A percentile compares a stretch with the other conserved stretches of the same genome.
phyloP scores from a whole-genome alignment of 2,113 vertebrate species.

The Eonycteris spelaea region DNA sequence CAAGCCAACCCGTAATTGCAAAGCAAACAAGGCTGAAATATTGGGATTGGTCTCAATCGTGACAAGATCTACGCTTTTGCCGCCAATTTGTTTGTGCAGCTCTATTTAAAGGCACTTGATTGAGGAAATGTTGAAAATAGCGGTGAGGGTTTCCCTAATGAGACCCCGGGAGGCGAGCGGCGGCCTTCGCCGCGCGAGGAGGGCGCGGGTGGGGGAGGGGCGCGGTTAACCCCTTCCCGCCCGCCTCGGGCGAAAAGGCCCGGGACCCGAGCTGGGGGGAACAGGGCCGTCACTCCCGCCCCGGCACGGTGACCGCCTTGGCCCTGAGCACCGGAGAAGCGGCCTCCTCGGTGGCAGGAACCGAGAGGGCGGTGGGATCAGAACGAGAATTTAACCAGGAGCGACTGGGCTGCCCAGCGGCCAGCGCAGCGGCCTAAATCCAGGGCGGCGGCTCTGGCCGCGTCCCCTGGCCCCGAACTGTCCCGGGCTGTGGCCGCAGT shows the following conservation, averaged over 20 bases:
- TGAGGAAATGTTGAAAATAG: slow-evolving; percentile 88
- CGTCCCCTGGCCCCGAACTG: too few species aligned
- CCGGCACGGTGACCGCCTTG: background rate
- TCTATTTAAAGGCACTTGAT: slow-evolving; percentile 87
- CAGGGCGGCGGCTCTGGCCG: accelerated
- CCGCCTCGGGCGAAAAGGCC: background rate
- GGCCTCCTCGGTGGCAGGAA: background rate
- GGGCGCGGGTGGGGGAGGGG: slow-evolving; percentile 40
- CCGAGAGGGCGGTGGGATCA: background rate
- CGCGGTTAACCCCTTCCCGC: slow-evolving; percentile 82
- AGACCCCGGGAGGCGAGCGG: slow-evolving; percentile 86
- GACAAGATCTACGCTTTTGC: slow-evolving; percentile 83
- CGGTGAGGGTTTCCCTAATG: slow-evolving; percentile 86
- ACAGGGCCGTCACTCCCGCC: background rate
- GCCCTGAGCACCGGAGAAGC: background rate
- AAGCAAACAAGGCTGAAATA: slow-evolving; percentile 85
- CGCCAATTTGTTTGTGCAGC: slow-evolving; percentile 84
- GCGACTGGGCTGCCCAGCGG: background rate
- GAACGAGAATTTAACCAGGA: background rate
- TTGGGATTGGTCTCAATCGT: slow-evolving; percentile 76
- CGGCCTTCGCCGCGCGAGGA: slow-evolving; percentile 57
- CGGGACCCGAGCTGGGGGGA: accelerated
- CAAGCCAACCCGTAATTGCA: slow-evolving; percentile 81
- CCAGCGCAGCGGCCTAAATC: background rate
- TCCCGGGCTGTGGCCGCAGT: background rate